Evolutionary conservation across 53 echinoderm and acorn worm genomes (phyloP).

Genomic region (Temnopleurus reevesii): DNA sequence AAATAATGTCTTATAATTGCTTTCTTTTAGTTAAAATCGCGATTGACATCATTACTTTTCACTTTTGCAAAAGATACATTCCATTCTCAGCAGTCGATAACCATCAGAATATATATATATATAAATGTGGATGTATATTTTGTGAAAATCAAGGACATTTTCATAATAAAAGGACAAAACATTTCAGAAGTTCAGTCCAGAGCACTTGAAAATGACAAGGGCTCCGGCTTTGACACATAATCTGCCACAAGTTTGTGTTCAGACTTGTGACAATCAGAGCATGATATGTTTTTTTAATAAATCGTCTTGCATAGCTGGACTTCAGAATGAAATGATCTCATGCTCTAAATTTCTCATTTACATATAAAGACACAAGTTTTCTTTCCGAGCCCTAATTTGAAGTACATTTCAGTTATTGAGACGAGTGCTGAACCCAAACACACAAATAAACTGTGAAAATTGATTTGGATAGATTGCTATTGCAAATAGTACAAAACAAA

Average conservation of each 20-base stretch:
- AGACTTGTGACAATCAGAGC: not conserved
- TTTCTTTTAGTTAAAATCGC: slow-evolving; percentile 31
- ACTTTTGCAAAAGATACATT: slow-evolving; percentile 28
- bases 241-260: slow-evolving; percentile 19
- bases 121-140: slow-evolving; percentile 42
- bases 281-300: slow-evolving; percentile 5
- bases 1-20: slow-evolving; percentile 58
- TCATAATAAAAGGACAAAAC: slow-evolving; percentile 30
- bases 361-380: not conserved
- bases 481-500: slow-evolving; percentile 26
- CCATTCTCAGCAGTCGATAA: slow-evolving; percentile 36
- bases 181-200: slow-evolving; percentile 44
- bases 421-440: not conserved
- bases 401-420: slow-evolving; percentile 40
- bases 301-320: slow-evolving; percentile 40
- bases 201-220: not conserved
- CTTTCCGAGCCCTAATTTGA: not conserved
- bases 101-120: slow-evolving; percentile 48
- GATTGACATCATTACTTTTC: slow-evolving; percentile 24
- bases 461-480: not conserved
- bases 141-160: slow-evolving; percentile 38
- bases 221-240: not conserved
- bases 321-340: slow-evolving; percentile 14
- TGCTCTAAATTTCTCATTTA: slow-evolving; percentile 30
- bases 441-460: not conserved